These are phyloP conservation scores for Elgonia sp. DNA, from an alignment of 2,888 invertebrate genomes.

Conservation along the genomic window DNA sequence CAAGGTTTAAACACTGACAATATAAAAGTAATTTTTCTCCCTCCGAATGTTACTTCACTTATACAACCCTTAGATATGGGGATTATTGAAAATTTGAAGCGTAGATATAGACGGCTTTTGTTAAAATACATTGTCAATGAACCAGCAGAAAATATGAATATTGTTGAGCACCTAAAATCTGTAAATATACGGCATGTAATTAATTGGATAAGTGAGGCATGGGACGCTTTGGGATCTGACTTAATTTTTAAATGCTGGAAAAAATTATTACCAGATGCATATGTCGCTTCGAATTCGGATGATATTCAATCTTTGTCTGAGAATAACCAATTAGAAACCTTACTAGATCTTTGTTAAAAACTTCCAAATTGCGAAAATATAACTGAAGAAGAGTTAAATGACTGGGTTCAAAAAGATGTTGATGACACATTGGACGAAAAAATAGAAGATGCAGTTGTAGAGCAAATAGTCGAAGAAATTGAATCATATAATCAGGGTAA, in stretches of 20 bases:
- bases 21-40: constrained; percentile 21
- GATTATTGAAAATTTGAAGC: not conserved
- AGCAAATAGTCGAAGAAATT: too few relatives aligned
- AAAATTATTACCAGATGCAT: not conserved
- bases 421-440: too few relatives aligned
- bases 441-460: too few relatives aligned
- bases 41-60: constrained; percentile 33
- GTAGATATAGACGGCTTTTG: not conserved
- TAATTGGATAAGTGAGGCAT: not conserved
- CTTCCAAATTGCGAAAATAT: too few relatives aligned
- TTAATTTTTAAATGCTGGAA: not conserved
- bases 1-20: not conserved
- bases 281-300: too few relatives aligned
- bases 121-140: not conserved
- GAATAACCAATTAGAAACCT: too few relatives aligned
- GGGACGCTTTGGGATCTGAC: not conserved
- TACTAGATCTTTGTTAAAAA: too few relatives aligned
- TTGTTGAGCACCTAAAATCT: not conserved
- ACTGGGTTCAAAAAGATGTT: too few relatives aligned
- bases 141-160: not conserved
- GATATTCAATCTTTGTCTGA: too few relatives aligned
- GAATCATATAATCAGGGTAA: too few relatives aligned
- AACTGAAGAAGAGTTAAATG: too few relatives aligned
- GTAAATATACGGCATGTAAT: not conserved
- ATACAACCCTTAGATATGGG: constrained; percentile 11